Percentiles rank a stretch among this genome's conserved stretches.
These are phyloP conservation scores for Leptoclinus maculatus DNA, from an alignment of 2,797 vertebrate species.

Conservation along the genomic window DNA sequence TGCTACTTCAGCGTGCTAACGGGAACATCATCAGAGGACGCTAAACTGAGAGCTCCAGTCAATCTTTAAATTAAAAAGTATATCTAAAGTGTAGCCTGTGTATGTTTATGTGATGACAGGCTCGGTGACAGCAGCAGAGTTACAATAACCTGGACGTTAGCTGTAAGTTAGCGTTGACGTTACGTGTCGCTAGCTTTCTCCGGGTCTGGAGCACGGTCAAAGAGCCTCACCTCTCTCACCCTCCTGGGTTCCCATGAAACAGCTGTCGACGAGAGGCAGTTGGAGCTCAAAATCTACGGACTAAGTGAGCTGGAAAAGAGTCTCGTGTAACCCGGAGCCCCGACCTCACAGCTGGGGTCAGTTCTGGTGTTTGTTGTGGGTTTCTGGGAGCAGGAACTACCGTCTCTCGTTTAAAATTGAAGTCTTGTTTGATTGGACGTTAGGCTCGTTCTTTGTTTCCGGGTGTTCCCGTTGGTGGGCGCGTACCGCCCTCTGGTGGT, in stretches of 20 bases:
- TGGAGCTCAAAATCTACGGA: slow-evolving; percentile 15
- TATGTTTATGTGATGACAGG: fast-evolving
- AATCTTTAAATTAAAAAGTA: fast-evolving
- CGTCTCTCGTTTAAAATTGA: slow-evolving; percentile 74
- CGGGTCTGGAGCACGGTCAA: neutral
- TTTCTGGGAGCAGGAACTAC: slow-evolving; percentile 48
- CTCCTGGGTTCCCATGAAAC: slow-evolving; percentile 81
- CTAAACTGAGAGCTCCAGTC: neutral
- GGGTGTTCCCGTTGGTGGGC: slow-evolving; percentile 50
- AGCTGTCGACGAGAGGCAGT: slow-evolving; percentile 39
- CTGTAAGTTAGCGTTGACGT: slow-evolving; percentile 33
- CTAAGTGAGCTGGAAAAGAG: neutral
- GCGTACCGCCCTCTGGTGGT: slow-evolving; percentile 56
- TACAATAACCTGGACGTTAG: slow-evolving; percentile 1
- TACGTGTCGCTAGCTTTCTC: slow-evolving; percentile 58
- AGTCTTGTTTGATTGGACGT: slow-evolving; percentile 76
- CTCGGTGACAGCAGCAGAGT: neutral
- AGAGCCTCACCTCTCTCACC: slow-evolving; percentile 74
- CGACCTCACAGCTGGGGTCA: neutral
- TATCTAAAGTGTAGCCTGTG: neutral
- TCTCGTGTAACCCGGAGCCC: neutral
- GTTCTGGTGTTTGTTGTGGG: slow-evolving; percentile 35
- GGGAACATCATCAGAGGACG: too few species aligned
- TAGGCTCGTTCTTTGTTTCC: slow-evolving; percentile 66
- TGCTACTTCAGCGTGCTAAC: slow-evolving; percentile 38